These are phyloP conservation scores for Sternarchorhynchus goeldii DNA, from an alignment of 2,797 vertebrate species.

Conservation along the genomic window DNA sequence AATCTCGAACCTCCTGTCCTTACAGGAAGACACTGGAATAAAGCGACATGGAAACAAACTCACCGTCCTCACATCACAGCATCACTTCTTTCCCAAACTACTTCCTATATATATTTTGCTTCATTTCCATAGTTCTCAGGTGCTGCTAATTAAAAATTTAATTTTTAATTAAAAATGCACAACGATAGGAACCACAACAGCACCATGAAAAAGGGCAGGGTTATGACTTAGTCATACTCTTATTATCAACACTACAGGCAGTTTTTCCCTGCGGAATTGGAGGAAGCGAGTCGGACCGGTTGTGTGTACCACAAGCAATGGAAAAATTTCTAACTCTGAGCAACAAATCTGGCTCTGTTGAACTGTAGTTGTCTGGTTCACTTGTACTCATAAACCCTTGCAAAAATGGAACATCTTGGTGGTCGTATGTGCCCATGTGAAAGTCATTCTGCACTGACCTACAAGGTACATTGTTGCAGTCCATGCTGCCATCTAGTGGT, in stretches of 20 bases:
- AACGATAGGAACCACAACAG: neutral
- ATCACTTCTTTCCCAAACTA: neutral
- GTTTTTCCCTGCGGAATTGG: neutral
- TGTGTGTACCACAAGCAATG: too few relatives aligned
- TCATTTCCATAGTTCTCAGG: too few relatives aligned
- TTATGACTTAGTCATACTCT: neutral
- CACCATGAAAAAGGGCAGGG: neutral
- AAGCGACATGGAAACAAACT: too few relatives aligned
- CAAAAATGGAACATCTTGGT: neutral
- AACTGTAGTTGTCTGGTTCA: neutral
- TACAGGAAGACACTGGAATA: too few relatives aligned
- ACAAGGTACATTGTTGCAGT: neutral
- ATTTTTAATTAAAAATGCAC: too few relatives aligned
- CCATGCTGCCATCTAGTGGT: slow-evolving; percentile 14
- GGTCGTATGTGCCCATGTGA: neutral
- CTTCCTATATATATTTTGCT: too few relatives aligned
- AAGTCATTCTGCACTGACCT: neutral
- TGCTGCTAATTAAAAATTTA: too few relatives aligned
- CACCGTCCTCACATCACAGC: neutral
- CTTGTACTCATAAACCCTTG: neutral
- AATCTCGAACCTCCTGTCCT: neutral
- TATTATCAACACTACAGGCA: neutral
- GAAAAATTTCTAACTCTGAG: too few relatives aligned
- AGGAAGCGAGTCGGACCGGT: neutral
- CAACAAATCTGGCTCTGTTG: too few relatives aligned